phyloP scores from a whole-genome alignment of 2,113 vertebrate genomes.

The Tyto alba region DNA sequence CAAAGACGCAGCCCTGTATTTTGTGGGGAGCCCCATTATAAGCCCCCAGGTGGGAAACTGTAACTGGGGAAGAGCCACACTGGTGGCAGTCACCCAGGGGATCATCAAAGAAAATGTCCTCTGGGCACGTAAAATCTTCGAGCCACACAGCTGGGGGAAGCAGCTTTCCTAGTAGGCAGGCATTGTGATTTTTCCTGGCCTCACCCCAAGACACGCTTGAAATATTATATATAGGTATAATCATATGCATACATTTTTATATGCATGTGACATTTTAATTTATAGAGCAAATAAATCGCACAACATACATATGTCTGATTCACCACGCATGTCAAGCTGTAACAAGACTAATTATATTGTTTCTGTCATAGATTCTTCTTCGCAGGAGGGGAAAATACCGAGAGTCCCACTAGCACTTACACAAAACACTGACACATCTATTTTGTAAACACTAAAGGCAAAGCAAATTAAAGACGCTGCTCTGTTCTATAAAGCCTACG shows the following conservation, averaged over 20 bases:
- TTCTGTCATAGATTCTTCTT: neutral
- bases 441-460: neutral
- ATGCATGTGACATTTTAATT: neutral
- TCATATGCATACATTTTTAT: neutral
- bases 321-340: neutral
- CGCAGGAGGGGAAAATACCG: neutral
- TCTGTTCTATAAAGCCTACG: rapidly evolving
- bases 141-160: neutral
- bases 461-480: neutral
- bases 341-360: neutral
- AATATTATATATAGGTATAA: neutral
- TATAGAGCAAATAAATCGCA: neutral
- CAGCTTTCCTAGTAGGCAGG: neutral
- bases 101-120: neutral
- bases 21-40: neutral
- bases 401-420: neutral
- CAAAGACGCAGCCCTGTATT: neutral
- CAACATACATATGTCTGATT: neutral
- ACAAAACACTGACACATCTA: neutral
- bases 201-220: neutral
- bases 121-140: neutral
- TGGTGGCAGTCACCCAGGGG: neutral
- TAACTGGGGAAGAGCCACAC: neutral
- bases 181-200: rapidly evolving
- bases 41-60: neutral